phyloP scores from a whole-genome alignment of 2,888 invertebrate genomes.

The Tetheella fluctuosa region DNA sequence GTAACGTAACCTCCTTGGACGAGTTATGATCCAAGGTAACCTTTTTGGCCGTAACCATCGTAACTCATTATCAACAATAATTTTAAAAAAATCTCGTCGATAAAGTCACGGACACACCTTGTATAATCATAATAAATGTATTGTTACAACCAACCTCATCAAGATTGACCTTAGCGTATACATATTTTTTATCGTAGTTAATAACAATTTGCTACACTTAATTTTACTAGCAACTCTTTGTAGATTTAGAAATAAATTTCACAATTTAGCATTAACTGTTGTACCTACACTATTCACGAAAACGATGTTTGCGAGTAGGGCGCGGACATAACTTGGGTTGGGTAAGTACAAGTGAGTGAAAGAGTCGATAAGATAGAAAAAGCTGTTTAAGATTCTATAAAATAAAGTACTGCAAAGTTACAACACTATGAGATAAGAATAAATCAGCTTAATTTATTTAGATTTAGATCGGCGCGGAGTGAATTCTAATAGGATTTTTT shows the following conservation, averaged over 20 bases:
- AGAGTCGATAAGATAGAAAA: background rate
- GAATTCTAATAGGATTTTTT: too few species aligned
- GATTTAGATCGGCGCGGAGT: too few species aligned
- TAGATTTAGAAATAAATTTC: conserved; percentile 6
- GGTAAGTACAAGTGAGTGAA: background rate
- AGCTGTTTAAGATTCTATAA: too few species aligned
- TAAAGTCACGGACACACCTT: background rate
- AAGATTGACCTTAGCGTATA: background rate
- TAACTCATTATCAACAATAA: too few species aligned
- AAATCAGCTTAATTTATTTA: too few species aligned
- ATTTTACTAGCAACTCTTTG: background rate
- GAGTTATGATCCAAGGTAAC: too few species aligned
- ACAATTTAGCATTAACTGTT: background rate
- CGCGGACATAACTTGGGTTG: background rate
- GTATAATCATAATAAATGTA: background rate
- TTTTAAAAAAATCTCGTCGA: background rate
- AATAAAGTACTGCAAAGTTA: too few species aligned
- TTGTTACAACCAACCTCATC: background rate
- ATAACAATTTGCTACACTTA: conserved; percentile 2
- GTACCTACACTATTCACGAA: too few species aligned
- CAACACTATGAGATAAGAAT: too few species aligned
- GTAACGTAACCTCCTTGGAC: too few species aligned
- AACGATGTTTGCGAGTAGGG: conserved; percentile 1
- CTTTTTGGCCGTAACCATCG: too few species aligned
- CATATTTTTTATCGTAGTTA: background rate